These are phyloP conservation scores for Lipophrys pholis DNA, from an alignment of 2,113 vertebrate species.

Conservation along the genomic window DNA sequence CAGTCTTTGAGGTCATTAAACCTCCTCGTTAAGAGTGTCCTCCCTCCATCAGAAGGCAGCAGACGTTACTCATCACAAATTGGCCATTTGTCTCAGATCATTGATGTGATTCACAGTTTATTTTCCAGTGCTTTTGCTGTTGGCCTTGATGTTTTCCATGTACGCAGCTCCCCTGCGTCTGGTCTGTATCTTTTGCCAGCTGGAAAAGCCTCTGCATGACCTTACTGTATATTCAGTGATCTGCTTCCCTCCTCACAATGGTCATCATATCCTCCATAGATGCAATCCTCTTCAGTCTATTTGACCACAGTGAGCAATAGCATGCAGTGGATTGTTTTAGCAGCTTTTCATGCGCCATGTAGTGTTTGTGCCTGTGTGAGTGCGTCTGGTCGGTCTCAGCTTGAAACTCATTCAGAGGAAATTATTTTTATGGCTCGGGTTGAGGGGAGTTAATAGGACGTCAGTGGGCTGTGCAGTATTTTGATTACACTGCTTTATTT, in stretches of 20 bases:
- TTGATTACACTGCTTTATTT: slow-evolving; percentile 13
- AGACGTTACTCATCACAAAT: not conserved
- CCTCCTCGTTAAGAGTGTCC: not conserved
- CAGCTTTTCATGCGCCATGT: not conserved
- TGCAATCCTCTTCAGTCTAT: slow-evolving; percentile 15
- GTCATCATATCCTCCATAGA: slow-evolving; percentile 32
- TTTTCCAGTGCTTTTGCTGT: slow-evolving; percentile 19
- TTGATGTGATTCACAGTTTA: not conserved
- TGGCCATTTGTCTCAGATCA: not conserved
- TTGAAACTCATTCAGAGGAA: slow-evolving; percentile 11
- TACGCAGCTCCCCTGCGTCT: slow-evolving; percentile 7
- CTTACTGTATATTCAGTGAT: slow-evolving; percentile 57
- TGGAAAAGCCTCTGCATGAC: slow-evolving; percentile 52
- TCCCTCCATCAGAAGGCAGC: not conserved
- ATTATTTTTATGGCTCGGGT: not conserved
- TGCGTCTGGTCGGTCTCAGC: slow-evolving; percentile 10
- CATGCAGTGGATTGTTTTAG: slow-evolving; percentile 8
- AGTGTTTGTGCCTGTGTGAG: not conserved
- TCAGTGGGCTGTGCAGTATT: not conserved
- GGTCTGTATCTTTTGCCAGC: slow-evolving; percentile 18
- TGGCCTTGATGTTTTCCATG: not conserved
- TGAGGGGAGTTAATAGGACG: not conserved
- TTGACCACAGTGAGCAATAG: not conserved
- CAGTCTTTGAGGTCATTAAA: not conserved
- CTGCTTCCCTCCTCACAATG: slow-evolving; percentile 53